These are phyloP conservation scores for Corythaixoides concolor DNA, from an alignment of 2,113 vertebrate species.

Conservation along the genomic window DNA sequence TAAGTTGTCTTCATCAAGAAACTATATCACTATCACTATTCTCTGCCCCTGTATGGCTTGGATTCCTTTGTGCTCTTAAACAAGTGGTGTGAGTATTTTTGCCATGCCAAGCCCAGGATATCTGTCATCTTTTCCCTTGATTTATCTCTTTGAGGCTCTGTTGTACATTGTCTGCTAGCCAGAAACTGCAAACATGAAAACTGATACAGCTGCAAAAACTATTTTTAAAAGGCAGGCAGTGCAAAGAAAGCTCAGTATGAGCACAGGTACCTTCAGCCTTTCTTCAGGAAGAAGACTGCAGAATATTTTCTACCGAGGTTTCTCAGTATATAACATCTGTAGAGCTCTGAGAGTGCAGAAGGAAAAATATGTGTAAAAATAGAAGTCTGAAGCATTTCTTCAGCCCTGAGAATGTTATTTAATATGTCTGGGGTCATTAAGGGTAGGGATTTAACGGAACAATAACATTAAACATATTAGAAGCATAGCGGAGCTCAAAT, in stretches of 20 bases:
- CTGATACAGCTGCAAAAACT: constrained; percentile 21
- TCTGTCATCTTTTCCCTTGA: not conserved
- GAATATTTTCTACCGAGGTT: not conserved
- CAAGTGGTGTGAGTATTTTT: not conserved
- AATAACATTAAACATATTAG: constrained; percentile 53
- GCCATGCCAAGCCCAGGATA: not conserved
- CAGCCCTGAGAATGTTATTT: constrained; percentile 32
- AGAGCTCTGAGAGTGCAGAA: not conserved
- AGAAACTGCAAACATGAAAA: constrained; percentile 7
- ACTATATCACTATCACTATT: not conserved
- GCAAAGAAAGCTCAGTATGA: not conserved
- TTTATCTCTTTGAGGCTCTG: not conserved
- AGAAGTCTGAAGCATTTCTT: constrained; percentile 26
- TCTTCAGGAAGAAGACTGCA: not conserved
- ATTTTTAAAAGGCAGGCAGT: not conserved
- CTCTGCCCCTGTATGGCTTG: not conserved
- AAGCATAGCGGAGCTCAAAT: constrained; percentile 41
- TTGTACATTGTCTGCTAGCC: not conserved
- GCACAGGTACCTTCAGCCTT: not conserved
- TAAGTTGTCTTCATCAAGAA: not conserved
- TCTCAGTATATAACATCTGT: not conserved
- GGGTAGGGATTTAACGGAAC: constrained; percentile 39
- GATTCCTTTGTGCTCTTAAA: not conserved
- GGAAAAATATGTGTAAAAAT: constrained; percentile 12
- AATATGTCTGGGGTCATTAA: constrained; percentile 58